Evolutionary conservation across 2,888 invertebrate genomes (phyloP).

Genomic region (Noctua janthina): DNA sequence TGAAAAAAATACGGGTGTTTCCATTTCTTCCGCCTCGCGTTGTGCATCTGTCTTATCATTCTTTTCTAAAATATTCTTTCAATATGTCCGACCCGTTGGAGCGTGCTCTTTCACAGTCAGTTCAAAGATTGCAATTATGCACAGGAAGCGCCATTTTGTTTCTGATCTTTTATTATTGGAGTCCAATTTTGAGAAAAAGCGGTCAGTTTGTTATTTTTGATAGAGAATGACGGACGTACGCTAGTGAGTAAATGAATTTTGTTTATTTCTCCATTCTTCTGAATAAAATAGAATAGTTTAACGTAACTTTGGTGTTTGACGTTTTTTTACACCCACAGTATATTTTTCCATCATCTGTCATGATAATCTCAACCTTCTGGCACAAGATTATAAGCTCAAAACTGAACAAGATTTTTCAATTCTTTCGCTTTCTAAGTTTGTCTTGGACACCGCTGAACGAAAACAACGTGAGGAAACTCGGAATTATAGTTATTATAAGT

Average conservation of each 20-base stretch:
- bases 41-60: conserved; percentile 54
- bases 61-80: conserved; percentile 50
- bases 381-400: background rate
- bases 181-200: background rate
- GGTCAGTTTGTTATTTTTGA: too few relatives aligned
- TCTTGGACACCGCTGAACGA: background rate
- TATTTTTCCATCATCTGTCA: background rate
- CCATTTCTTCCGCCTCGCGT: conserved; percentile 21
- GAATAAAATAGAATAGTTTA: background rate
- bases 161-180: background rate
- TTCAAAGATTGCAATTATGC: conserved; percentile 36
- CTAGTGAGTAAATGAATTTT: background rate
- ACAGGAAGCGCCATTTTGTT: conserved; percentile 37
- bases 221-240: background rate
- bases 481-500: background rate
- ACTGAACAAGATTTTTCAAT: background rate
- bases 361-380: background rate
- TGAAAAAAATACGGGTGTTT: background rate
- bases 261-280: background rate
- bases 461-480: background rate
- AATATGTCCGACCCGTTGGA: conserved; percentile 52
- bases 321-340: background rate
- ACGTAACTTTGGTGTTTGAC: too few relatives aligned
- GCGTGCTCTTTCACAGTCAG: conserved; percentile 50
- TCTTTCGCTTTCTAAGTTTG: background rate